Evolutionary conservation across 2,888 invertebrate species (phyloP).

Genomic region (Ischnura elegans): DNA sequence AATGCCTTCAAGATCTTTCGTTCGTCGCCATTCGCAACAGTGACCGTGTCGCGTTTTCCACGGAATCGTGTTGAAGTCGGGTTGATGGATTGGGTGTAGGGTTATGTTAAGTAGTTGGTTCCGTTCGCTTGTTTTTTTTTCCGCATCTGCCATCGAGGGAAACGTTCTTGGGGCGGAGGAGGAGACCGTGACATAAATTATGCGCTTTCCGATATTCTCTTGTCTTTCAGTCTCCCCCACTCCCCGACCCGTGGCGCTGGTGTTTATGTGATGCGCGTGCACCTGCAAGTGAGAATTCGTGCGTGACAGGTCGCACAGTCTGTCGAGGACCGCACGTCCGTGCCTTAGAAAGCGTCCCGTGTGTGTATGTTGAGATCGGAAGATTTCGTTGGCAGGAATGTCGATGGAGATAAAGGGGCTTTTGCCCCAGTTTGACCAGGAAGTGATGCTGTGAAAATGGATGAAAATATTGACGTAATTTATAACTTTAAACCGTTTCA

Average conservation of each 20-base stretch:
- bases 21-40: neutral
- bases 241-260: neutral
- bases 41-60: neutral
- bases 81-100: too few species aligned
- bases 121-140: neutral
- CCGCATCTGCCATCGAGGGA: neutral
- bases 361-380: neutral
- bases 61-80: neutral
- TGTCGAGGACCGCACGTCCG: neutral
- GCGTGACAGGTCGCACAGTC: neutral
- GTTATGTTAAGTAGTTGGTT: neutral
- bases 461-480: neutral
- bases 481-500: too few species aligned
- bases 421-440: neutral
- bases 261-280: neutral
- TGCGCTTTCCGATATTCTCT: neutral
- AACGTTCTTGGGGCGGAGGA: neutral
- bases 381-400: neutral
- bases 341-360: neutral
- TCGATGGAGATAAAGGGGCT: neutral
- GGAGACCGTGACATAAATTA: neutral
- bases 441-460: neutral
- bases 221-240: neutral
- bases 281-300: neutral
- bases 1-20: too few species aligned